Evolutionary conservation across 2,888 invertebrate species (phyloP), one percentile per base, ranked within the genome.

Genomic region (Ferdinandea cuprea): DNA sequence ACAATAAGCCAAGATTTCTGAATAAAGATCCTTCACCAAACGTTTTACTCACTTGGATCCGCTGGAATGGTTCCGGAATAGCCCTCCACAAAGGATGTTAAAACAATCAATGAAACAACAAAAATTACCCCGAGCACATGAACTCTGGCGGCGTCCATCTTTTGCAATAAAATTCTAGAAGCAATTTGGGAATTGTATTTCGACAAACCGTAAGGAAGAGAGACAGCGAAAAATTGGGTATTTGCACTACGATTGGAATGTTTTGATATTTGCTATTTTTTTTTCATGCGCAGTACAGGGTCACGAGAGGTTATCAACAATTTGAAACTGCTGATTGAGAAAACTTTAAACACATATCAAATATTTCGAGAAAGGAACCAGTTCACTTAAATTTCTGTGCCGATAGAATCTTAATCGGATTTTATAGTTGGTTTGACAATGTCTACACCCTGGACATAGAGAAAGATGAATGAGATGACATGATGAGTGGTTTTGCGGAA

Each of bases 61-160:
- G 86, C 71, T 21, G 88, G 87, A 81, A 89, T 87, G 30, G 86
- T 59, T 3, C 87, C 89, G 30, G 72, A 85, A 66, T 89, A 89
- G 65, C 86, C 87, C 21, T 85, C 72, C 28, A 85, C 50, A n/a
- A 19, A 35, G 19, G 42, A n/a, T n/a, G 54, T 52, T 59, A 0
- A 59, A 37, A n/a, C n/a, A 44, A 65, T 19, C 5, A 50, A 30
- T 35, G 73, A 35, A 32, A 73, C 32, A 15, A 83, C 54, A 21
- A 72, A 52, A 37, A 54, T 8, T 30, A 44, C 37, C 17, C 25
- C 52, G n/a, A 71, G 42, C 19, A 61, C 56, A 17, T 68, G 46
- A 44, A 54, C 66, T 72, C 54, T 61, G 32, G 15, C 28, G 37
- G 56, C 52, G n/a, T 30, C 48, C 81, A 83, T 83, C 35, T 40